Evolutionary conservation across 2,888 invertebrate species (phyloP).

Genomic region (Cantharis rufa): DNA sequence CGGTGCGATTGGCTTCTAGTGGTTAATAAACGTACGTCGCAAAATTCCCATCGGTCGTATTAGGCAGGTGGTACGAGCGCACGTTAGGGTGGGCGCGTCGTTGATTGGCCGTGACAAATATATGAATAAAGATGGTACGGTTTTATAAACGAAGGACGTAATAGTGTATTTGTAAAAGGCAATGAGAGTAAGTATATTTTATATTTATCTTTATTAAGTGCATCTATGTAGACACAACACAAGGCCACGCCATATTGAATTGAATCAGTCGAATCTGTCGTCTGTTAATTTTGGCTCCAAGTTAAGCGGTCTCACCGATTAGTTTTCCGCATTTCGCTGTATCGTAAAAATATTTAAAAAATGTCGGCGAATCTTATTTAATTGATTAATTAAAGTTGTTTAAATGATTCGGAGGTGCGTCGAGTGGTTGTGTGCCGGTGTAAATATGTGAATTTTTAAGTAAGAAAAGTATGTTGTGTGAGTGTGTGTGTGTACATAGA

Average conservation of each 20-base stretch:
- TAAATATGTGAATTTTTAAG: constrained; percentile 36
- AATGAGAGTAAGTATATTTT: constrained; percentile 40
- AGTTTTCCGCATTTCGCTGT: constrained; percentile 44
- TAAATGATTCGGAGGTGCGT: constrained; percentile 16
- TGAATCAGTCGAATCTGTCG: constrained; percentile 61
- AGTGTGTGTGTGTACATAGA: constrained; percentile 49
- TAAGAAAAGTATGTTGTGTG: constrained; percentile 45
- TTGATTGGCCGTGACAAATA: constrained; percentile 37
- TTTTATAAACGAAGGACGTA: constrained; percentile 35
- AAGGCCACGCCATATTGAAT: constrained; percentile 64
- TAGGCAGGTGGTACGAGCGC: constrained; percentile 24
- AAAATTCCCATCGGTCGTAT: constrained; percentile 17
- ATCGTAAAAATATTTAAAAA: constrained; percentile 19
- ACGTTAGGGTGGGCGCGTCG: constrained; percentile 30
- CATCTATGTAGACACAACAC: constrained; percentile 51
- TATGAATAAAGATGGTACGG: constrained; percentile 45
- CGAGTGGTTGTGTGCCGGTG: constrained; percentile 22
- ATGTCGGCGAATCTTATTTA: background rate
- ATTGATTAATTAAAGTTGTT: constrained; percentile 9
- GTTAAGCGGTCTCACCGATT: constrained; percentile 49
- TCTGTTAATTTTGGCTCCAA: constrained; percentile 62
- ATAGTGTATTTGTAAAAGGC: constrained; percentile 28
- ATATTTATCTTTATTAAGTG: constrained; percentile 39
- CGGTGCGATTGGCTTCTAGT: constrained; percentile 24
- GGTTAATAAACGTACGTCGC: constrained; percentile 25